Evolutionary conservation across 1,140 invertebrate genomes (phyloP).

Genomic region (Sycobia sp.): DNA sequence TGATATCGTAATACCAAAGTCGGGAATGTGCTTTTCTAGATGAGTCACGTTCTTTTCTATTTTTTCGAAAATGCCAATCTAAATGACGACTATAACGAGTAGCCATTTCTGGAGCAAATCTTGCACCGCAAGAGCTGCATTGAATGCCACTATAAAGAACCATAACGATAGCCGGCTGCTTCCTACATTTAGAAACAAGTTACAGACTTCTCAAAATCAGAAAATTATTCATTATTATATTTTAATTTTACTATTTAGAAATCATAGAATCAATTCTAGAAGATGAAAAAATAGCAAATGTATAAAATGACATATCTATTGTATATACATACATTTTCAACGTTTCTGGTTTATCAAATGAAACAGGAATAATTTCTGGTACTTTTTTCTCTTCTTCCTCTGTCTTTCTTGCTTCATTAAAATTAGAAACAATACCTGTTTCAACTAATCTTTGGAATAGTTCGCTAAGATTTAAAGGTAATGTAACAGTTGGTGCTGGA

Average conservation of each 20-base stretch:
- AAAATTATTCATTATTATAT: background rate
- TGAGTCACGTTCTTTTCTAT: slow-evolving; percentile 84
- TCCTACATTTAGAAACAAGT: slow-evolving; percentile 52
- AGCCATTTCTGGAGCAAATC: slow-evolving; percentile 87
- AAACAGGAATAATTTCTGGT: slow-evolving; percentile 66
- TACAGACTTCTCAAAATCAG: too few relatives aligned
- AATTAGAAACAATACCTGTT: slow-evolving; percentile 77
- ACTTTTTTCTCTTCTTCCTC: slow-evolving; percentile 58
- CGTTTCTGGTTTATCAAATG: slow-evolving; percentile 71
- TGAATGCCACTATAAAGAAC: slow-evolving; percentile 86
- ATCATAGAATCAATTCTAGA: background rate
- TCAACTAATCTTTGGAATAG: slow-evolving; percentile 83
- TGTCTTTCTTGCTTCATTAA: slow-evolving; percentile 55
- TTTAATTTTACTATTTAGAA: background rate
- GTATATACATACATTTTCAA: slow-evolving; percentile 73
- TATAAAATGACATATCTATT: too few relatives aligned
- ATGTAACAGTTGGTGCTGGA: slow-evolving; percentile 45
- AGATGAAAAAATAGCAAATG: background rate
- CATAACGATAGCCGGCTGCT: slow-evolving; percentile 71
- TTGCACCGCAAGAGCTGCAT: slow-evolving; percentile 90
- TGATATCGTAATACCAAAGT: slow-evolving; percentile 87
- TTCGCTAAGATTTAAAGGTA: slow-evolving; percentile 76
- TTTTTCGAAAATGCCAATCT: slow-evolving; percentile 97
- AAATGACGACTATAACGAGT: slow-evolving; percentile 90
- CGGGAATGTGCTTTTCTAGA: slow-evolving; percentile 81